Evolutionary conservation across 2,797 vertebrate species (phyloP).

Genomic region (Mormyrus hasselquistii): DNA sequence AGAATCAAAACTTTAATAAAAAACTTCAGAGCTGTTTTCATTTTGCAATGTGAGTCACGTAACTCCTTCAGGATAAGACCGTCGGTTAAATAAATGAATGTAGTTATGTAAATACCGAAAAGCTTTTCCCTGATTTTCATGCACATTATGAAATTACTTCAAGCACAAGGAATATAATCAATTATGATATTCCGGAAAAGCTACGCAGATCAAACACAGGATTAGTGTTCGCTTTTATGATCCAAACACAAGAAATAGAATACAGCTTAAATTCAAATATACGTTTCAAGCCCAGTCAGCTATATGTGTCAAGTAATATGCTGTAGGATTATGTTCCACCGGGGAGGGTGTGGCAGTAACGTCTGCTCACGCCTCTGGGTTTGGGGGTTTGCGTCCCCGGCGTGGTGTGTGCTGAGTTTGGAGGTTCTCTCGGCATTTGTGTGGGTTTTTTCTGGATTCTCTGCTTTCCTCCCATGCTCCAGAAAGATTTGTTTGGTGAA

Average conservation of each 20-base stretch:
- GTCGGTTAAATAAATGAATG: not conserved
- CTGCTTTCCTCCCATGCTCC: not conserved
- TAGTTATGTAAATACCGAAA: not conserved
- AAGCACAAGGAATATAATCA: not conserved
- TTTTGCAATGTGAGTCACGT: not conserved
- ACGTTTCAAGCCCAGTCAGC: not conserved
- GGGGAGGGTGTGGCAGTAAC: not conserved
- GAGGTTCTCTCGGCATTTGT: not conserved
- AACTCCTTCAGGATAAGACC: not conserved
- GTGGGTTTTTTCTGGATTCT: not conserved
- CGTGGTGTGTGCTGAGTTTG: not conserved
- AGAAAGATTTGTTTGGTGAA: not conserved
- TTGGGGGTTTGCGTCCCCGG: not conserved
- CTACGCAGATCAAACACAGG: not conserved
- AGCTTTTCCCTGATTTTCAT: not conserved
- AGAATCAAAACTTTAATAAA: conserved; percentile 4
- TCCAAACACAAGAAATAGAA: not conserved
- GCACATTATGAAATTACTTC: not conserved
- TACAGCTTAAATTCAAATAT: not conserved
- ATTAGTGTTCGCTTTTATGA: not conserved
- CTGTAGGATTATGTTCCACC: not conserved
- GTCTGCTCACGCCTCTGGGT: not conserved
- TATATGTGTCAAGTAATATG: not conserved
- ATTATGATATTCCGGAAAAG: not conserved
- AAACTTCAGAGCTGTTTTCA: not conserved